Conservation (phyloP, 2,797 vertebrate species). For the Delichon dasypus region DNA sequence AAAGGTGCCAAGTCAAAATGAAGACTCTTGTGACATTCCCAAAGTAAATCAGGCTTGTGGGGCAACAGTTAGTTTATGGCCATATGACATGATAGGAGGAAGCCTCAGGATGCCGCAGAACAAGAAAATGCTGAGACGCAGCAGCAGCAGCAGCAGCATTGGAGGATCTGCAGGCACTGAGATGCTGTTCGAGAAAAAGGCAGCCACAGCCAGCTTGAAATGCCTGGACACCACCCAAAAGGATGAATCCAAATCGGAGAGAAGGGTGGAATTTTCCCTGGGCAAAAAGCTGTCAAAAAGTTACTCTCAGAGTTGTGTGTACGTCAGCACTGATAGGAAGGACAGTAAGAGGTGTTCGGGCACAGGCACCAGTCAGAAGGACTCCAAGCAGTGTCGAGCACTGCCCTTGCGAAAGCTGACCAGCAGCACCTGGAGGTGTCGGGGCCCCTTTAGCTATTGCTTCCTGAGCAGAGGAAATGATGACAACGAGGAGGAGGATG, state of each 20-base stretch:
- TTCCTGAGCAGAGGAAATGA: constrained; percentile 80
- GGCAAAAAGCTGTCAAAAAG: constrained; percentile 87
- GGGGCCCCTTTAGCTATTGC: constrained; percentile 88
- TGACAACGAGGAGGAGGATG: constrained; percentile 81
- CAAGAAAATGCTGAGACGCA: constrained; percentile 82
- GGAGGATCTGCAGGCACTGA: constrained; percentile 82
- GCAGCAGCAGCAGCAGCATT: constrained; percentile 81
- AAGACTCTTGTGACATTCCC: constrained; percentile 84
- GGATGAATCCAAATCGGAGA: constrained; percentile 73
- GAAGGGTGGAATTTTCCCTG: constrained; percentile 74
- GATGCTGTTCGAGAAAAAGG: constrained; percentile 83
- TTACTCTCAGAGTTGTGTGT: constrained; percentile 85
- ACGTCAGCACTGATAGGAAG: constrained; percentile 72
- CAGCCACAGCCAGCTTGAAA: constrained; percentile 76
- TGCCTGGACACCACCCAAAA: constrained; percentile 71
- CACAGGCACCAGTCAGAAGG: constrained; percentile 78
- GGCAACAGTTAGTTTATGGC: constrained; percentile 79
- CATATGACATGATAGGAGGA: constrained; percentile 79
- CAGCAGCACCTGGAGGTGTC: constrained; percentile 83
- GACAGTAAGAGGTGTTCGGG: constrained; percentile 72
- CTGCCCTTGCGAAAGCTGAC: constrained; percentile 80
- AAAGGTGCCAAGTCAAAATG: constrained; percentile 85
- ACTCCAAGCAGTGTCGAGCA: constrained; percentile 82
- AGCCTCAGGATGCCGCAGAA: constrained; percentile 83
- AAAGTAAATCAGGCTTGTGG: constrained; percentile 82